These are phyloP conservation scores for Globodera rostochiensis DNA, from an alignment of 1,140 invertebrate species.

Conservation along the genomic window DNA sequence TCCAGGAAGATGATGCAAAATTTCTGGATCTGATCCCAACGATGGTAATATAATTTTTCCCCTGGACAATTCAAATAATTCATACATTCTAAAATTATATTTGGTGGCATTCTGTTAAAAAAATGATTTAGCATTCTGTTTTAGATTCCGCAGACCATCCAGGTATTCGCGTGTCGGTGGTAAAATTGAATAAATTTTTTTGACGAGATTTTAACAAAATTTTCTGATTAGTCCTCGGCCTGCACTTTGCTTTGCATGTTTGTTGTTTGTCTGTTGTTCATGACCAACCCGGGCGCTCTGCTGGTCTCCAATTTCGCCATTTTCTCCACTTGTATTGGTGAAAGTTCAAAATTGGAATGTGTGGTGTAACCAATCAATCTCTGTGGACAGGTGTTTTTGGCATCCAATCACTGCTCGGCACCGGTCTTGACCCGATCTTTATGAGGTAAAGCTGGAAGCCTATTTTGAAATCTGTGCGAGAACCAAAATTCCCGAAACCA, in stretches of 20 bases:
- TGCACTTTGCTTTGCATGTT: slow-evolving; percentile 62
- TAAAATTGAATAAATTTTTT: too few species aligned
- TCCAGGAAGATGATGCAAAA: slow-evolving; percentile 56
- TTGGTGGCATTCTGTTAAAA: neutral
- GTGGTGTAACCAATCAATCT: slow-evolving; percentile 17
- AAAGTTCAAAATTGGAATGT: neutral
- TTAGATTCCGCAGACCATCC: slow-evolving; percentile 49
- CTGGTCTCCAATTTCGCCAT: slow-evolving; percentile 60
- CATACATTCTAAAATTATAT: too few species aligned
- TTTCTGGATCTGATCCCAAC: slow-evolving; percentile 63
- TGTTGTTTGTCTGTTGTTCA: slow-evolving; percentile 60
- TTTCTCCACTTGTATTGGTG: slow-evolving; percentile 59
- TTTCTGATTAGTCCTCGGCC: slow-evolving; percentile 48
- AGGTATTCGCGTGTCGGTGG: too few species aligned
- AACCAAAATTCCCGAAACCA: too few species aligned
- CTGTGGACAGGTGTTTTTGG: slow-evolving; percentile 50
- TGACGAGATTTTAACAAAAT: too few species aligned
- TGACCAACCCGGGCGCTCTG: slow-evolving; percentile 54
- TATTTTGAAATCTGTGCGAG: too few species aligned
- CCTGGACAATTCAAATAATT: neutral
- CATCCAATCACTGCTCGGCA: slow-evolving; percentile 49
- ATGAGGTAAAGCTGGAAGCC: slow-evolving; percentile 20
- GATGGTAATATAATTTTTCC: slow-evolving; percentile 31
- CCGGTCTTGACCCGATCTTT: slow-evolving; percentile 40
- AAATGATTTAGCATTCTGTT: slow-evolving; percentile 6